A percentile compares a stretch with the other conserved stretches of the same genome.
Evolutionary conservation across 2,113 vertebrate species (phyloP).

Genomic region (Rhynchomys soricoides): DNA sequence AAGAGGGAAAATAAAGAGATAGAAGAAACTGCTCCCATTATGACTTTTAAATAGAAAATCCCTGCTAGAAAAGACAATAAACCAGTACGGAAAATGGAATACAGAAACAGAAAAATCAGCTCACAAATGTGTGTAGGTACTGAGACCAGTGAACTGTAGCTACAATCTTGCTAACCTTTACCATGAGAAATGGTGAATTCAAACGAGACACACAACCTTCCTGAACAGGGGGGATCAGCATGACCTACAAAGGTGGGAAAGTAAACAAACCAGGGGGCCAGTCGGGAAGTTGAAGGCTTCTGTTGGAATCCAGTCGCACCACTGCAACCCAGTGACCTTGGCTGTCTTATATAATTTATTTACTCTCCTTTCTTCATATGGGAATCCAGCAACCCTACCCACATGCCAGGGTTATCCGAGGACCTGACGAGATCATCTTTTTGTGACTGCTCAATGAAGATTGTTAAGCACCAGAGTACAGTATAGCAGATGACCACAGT

Average conservation of each 20-base stretch:
- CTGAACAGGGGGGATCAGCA: neutral
- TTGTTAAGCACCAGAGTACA: neutral
- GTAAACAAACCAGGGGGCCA: neutral
- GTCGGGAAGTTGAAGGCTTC: neutral
- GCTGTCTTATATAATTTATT: neutral
- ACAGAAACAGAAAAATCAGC: neutral
- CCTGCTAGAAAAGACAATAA: neutral
- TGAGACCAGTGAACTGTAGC: neutral
- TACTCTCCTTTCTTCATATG: neutral
- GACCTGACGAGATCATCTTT: neutral
- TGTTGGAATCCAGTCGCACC: neutral
- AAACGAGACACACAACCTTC: neutral
- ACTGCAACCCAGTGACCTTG: neutral
- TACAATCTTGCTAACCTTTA: neutral
- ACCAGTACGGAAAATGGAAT: neutral
- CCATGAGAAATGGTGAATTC: neutral
- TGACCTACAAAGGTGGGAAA: neutral
- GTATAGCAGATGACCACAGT: neutral
- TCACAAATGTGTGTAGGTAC: neutral
- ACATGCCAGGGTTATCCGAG: neutral
- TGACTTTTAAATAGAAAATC: neutral
- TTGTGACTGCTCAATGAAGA: slow-evolving; percentile 9
- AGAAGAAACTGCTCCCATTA: neutral
- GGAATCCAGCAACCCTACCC: neutral
- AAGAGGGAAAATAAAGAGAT: neutral